These are phyloP conservation scores for Petrolisthes manimaculis DNA, from an alignment of 2,888 invertebrate genomes.

Conservation along the genomic window DNA sequence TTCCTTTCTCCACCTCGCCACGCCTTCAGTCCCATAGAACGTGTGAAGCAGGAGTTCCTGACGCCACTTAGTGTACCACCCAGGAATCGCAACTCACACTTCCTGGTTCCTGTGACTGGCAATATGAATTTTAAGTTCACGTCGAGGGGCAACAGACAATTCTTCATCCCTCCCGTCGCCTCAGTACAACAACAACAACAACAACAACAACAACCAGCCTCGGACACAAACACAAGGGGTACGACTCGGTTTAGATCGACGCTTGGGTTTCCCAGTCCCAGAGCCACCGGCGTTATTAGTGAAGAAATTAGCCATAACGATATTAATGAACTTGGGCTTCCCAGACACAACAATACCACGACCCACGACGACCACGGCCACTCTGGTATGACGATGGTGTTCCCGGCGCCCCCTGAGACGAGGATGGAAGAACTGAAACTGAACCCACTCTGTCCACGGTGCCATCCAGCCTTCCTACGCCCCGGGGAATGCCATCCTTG, in stretches of 20 bases:
- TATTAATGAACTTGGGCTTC: not conserved
- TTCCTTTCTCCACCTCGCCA: constrained; percentile 29
- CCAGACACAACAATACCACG: not conserved
- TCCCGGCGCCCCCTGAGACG: constrained; percentile 38
- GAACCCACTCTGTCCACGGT: constrained; percentile 59
- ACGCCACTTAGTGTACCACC: constrained; percentile 23
- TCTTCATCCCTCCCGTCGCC: constrained; percentile 53
- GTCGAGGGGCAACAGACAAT: constrained; percentile 41
- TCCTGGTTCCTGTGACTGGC: not conserved
- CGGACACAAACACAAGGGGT: not conserved
- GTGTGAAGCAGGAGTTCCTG: constrained; percentile 38
- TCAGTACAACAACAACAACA: not conserved
- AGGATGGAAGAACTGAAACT: constrained; percentile 37
- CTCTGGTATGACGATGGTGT: constrained; percentile 61
- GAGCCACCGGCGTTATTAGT: not conserved
- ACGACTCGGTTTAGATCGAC: not conserved
- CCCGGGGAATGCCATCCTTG: constrained; percentile 63
- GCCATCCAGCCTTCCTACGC: constrained; percentile 61
- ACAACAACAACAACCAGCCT: not conserved
- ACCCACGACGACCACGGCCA: constrained; percentile 8
- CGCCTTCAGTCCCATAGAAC: not conserved
- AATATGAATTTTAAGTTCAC: constrained; percentile 18
- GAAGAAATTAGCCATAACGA: not conserved
- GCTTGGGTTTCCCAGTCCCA: not conserved
- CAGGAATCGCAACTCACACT: constrained; percentile 9